Percentiles rank a stretch among this genome's conserved stretches.
Conservation (phyloP, 2,888 invertebrate species). For the Melanostoma mellinum region DNA sequence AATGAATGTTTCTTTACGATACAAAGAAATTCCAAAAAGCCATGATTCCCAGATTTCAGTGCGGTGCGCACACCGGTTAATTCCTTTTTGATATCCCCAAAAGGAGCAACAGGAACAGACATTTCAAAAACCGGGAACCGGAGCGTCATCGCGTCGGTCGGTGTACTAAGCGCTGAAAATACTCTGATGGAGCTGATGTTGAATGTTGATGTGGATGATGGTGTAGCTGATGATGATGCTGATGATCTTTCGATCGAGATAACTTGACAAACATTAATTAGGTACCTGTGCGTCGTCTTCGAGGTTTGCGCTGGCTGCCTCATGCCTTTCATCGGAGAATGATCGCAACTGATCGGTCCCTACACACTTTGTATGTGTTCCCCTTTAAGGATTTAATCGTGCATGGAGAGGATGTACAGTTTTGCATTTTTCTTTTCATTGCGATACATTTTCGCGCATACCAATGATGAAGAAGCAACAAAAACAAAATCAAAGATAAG, state of each 20-base stretch:
- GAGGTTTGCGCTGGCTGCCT: conserved; percentile 30
- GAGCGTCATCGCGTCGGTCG: conserved; percentile 12
- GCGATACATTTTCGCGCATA: conserved; percentile 55
- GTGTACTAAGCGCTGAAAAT: neutral
- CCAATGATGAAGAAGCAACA: conserved; percentile 27
- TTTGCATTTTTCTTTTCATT: conserved; percentile 59
- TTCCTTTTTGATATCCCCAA: conserved; percentile 29
- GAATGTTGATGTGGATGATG: conserved; percentile 44
- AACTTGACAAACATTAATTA: conserved; percentile 73
- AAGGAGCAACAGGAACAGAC: conserved; percentile 20
- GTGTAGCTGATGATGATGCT: conserved; percentile 52
- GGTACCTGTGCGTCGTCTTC: conserved; percentile 70
- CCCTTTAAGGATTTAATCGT: conserved; percentile 61
- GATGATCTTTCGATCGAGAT: conserved; percentile 72
- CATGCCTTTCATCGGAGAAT: conserved; percentile 22
- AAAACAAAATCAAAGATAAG: conserved; percentile 44
- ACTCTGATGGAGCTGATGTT: conserved; percentile 43
- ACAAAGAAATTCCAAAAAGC: conserved; percentile 38
- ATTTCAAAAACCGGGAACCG: conserved; percentile 4
- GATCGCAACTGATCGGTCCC: conserved; percentile 37
- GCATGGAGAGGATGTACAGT: conserved; percentile 51
- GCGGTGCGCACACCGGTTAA: conserved; percentile 45
- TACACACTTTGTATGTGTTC: conserved; percentile 1
- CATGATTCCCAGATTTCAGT: conserved; percentile 39
- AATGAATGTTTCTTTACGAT: conserved; percentile 14